Conservation (phyloP, 2,888 invertebrate genomes). For the Tupiocoris notatus region DNA sequence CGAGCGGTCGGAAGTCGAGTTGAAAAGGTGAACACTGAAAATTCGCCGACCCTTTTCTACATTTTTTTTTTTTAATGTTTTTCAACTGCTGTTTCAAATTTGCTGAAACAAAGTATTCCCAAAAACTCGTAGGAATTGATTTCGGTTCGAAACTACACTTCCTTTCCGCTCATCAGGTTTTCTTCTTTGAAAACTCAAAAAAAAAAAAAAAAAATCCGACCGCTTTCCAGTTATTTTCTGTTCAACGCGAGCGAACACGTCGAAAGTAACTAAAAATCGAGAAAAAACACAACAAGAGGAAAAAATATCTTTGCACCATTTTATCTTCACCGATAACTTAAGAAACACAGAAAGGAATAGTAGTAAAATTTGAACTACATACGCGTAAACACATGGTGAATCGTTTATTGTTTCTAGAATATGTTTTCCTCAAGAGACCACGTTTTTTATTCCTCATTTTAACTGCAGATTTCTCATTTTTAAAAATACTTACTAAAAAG, state of each 20-base stretch:
- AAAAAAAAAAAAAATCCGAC: too few relatives aligned
- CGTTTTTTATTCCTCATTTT: slow-evolving; percentile 20
- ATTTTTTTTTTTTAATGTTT: too few relatives aligned
- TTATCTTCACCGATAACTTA: background rate
- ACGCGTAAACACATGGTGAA: background rate
- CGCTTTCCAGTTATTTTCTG: too few relatives aligned
- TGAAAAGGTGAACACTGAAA: background rate
- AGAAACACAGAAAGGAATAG: slow-evolving; percentile 2
- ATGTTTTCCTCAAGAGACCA: slow-evolving; percentile 26
- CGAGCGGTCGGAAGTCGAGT: background rate
- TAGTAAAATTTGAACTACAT: slow-evolving; percentile 1
- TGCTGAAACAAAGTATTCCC: too few relatives aligned
- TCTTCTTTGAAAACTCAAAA: too few relatives aligned
- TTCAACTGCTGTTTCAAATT: too few relatives aligned
- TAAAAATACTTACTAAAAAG: slow-evolving; percentile 48
- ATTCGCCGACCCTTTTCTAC: too few relatives aligned
- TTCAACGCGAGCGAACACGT: too few relatives aligned
- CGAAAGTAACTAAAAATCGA: background rate
- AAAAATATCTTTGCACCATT: slow-evolving; percentile 18
- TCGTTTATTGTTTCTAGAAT: background rate
- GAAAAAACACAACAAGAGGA: background rate
- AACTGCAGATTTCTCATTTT: slow-evolving; percentile 29
- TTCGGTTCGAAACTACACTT: too few relatives aligned
- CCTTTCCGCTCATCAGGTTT: too few relatives aligned
- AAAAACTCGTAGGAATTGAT: too few relatives aligned